Conservation (phyloP, 2,888 invertebrate species). For the Creontiades dilutus region DNA sequence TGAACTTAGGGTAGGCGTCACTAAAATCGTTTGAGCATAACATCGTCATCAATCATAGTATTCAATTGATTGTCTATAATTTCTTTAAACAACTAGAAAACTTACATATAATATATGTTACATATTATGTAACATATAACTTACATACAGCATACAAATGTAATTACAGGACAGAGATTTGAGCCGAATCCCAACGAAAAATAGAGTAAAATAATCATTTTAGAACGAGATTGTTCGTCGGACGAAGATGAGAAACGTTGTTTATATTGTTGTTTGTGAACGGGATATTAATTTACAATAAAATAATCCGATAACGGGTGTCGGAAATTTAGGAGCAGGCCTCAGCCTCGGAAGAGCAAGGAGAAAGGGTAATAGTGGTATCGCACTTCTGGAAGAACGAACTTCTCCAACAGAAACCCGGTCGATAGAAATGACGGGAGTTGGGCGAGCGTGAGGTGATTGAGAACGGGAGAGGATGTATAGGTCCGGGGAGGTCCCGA, state of each 20-base stretch:
- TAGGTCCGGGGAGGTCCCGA: slow-evolving; percentile 14
- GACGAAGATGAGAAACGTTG: background rate
- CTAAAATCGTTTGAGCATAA: too few species aligned
- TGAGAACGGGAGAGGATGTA: slow-evolving; percentile 8
- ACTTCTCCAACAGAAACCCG: background rate
- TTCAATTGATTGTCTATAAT: too few species aligned
- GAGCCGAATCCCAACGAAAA: too few species aligned
- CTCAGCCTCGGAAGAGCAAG: background rate
- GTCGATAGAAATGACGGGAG: slow-evolving; percentile 39
- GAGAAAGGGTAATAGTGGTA: background rate
- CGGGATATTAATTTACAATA: background rate
- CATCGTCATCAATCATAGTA: too few species aligned
- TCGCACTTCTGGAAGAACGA: slow-evolving; percentile 14
- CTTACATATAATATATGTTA: too few species aligned
- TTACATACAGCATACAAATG: too few species aligned
- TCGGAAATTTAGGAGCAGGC: background rate
- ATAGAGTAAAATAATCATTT: background rate
- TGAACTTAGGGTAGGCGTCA: too few species aligned
- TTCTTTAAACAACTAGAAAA: too few species aligned
- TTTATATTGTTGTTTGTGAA: background rate
- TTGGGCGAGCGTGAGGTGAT: background rate
- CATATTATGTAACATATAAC: too few species aligned
- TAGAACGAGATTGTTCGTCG: background rate
- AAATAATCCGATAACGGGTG: background rate
- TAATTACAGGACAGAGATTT: too few species aligned